Percentiles rank a stretch among this genome's conserved stretches.
Conservation (phyloP, 2,113 vertebrate species). For the Brachyistius frenatus region DNA sequence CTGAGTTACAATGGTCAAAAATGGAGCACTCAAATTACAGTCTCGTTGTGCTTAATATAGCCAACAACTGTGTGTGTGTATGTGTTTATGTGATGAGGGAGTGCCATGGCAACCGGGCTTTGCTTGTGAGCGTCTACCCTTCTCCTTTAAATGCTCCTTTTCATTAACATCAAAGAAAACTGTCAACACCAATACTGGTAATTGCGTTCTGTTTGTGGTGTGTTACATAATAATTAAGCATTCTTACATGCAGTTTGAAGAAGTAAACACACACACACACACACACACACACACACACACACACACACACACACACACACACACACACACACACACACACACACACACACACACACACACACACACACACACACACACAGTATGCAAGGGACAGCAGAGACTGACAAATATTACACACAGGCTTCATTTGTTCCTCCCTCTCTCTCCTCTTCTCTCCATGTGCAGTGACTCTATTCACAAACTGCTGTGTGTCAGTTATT, state of each 20-base stretch:
- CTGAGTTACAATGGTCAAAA: constrained; percentile 58
- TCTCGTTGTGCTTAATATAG: constrained; percentile 78
- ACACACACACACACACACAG: too few relatives aligned
- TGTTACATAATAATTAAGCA: constrained; percentile 41
- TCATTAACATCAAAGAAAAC: constrained; percentile 75
- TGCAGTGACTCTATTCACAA: constrained; percentile 39
- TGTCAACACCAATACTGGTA: constrained; percentile 40
- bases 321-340: too few relatives aligned
- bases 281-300: too few relatives aligned
- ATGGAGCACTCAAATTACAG: constrained; percentile 72
- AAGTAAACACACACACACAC: constrained; percentile 31
- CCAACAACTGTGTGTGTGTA: constrained; percentile 54
- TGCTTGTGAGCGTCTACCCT: constrained; percentile 66
- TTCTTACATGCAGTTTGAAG: constrained; percentile 35
- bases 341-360: too few relatives aligned
- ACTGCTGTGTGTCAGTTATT: constrained; percentile 18
- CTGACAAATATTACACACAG: constrained; percentile 10
- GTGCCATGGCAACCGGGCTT: constrained; percentile 80
- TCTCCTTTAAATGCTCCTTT: constrained; percentile 74
- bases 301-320: too few relatives aligned
- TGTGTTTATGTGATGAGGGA: constrained; percentile 24
- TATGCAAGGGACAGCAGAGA: constrained; percentile 33
- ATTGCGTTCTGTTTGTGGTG: constrained; percentile 59
- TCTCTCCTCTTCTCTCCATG: constrained; percentile 9
- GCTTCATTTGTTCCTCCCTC: constrained; percentile 16